Evolutionary conservation across 2,797 vertebrate genomes (phyloP), one percentile per base, ranked within the genome.

Genomic region (Alosa sapidissima): DNA sequence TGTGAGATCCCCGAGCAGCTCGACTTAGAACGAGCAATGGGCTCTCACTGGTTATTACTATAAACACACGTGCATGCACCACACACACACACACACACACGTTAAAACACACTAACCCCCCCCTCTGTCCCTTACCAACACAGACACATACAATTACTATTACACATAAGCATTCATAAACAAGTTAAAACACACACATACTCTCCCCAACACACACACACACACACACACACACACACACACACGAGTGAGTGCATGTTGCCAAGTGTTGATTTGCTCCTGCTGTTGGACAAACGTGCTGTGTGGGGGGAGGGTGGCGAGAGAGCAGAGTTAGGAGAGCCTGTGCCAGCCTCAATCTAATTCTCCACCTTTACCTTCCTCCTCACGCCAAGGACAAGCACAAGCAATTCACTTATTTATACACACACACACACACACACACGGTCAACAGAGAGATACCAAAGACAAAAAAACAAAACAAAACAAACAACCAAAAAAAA

Each of bases 1-100:
- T n/a, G 83, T 81, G 84, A 83, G 85, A 68, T 85, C 84, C 83
- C 47, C 8, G 49, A 86, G 81, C 86, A 88, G 89, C 85, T 88
- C 86, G 72, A 81, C 87, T 88, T 58, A 82, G 81, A 68, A 85
- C 49, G 21, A 84, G 75, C 36, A 83, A 47, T 54, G 13, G 82
- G 19, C 78, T 58, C 36, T 14, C 52, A 58, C 72, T n/a, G 41
- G 7, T 36, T 45, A 78, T 41, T 78, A 78, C 72, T 45, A 78
- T 21, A 19, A 8, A 72, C 3, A 16, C 65, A 16, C 13, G 14
- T 28, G 28, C 28, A 28, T 28, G 28, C 28, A 28, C 28, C 28
- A 28, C 28, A 28, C 68, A 75, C 41, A 19, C 68, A 45, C 24
- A 45, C 68, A 68, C 11, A 54, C 52, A 54, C 16, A 21, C 14